These are phyloP conservation scores for Laticauda colubrina DNA, from an alignment of 2,113 vertebrate genomes.

Conservation along the genomic window DNA sequence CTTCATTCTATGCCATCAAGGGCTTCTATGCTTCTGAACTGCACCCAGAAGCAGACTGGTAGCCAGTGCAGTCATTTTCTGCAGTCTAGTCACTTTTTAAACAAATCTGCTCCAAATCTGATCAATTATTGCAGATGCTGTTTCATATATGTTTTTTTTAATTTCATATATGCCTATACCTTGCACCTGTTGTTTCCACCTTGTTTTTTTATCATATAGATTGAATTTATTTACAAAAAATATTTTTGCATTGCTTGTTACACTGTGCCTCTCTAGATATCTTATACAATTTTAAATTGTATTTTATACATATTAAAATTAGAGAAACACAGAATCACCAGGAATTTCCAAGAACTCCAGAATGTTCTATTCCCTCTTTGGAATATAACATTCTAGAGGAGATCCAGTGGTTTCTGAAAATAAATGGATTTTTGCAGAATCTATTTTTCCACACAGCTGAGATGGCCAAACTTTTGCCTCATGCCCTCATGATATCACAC, in stretches of 20 bases:
- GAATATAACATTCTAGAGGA: background rate
- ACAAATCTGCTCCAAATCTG: background rate
- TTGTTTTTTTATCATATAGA: background rate
- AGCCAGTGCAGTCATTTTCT: background rate
- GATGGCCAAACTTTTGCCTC: background rate
- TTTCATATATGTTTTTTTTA: background rate
- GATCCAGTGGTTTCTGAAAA: background rate
- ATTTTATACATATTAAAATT: background rate
- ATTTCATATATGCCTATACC: background rate
- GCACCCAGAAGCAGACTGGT: background rate
- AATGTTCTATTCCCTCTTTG: background rate
- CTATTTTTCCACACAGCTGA: background rate
- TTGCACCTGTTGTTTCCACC: background rate
- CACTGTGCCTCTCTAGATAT: background rate
- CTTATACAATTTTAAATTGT: background rate
- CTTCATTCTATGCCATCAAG: no score
- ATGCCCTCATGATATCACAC: background rate
- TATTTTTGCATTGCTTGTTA: background rate
- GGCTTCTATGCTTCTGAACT: background rate
- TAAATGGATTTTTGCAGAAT: background rate
- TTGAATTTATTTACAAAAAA: background rate
- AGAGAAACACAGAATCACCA: no score
- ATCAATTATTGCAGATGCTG: background rate
- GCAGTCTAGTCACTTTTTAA: background rate
- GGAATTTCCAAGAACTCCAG: no score